Evolutionary conservation across 2,113 vertebrate species (phyloP).

Genomic region (Poeciliopsis retropinna): DNA sequence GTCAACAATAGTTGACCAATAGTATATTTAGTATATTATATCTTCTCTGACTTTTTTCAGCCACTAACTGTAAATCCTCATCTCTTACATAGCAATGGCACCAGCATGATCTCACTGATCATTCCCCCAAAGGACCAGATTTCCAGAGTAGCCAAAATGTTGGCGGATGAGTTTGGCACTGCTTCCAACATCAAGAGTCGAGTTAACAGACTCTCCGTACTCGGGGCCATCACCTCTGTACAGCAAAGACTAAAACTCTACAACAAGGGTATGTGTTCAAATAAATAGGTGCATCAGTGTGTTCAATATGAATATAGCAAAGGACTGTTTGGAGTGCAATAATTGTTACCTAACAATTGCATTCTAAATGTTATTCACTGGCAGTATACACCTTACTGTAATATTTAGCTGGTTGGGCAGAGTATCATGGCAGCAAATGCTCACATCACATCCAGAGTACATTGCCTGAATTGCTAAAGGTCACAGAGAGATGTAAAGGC

Average conservation of each 20-base stretch:
- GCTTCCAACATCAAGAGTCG: slow-evolving; percentile 99
- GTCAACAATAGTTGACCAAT: background rate
- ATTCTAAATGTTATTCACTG: background rate
- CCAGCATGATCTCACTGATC: slow-evolving; percentile 99
- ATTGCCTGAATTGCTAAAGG: background rate
- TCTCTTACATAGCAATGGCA: slow-evolving; percentile 88
- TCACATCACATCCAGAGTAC: background rate
- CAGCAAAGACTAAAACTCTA: slow-evolving; percentile 99
- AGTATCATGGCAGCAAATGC: background rate
- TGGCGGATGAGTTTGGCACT: slow-evolving; percentile 98
- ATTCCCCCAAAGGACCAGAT: slow-evolving; percentile 99
- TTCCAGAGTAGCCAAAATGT: slow-evolving; percentile 99
- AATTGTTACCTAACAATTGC: background rate
- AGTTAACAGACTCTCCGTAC: slow-evolving; percentile 98
- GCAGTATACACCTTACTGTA: background rate
- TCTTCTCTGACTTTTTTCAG: background rate
- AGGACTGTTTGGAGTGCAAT: background rate
- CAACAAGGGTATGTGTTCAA: slow-evolving; percentile 90
- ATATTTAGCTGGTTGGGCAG: background rate
- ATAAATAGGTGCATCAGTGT: background rate
- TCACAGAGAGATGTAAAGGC: background rate
- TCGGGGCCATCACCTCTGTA: slow-evolving; percentile 99
- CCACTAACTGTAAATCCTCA: background rate
- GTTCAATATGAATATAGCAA: background rate
- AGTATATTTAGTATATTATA: background rate